Evolutionary conservation across 2,888 invertebrate genomes (phyloP), one percentile per base, ranked within the genome.

Genomic region (Lordiphosa fenestrarum): DNA sequence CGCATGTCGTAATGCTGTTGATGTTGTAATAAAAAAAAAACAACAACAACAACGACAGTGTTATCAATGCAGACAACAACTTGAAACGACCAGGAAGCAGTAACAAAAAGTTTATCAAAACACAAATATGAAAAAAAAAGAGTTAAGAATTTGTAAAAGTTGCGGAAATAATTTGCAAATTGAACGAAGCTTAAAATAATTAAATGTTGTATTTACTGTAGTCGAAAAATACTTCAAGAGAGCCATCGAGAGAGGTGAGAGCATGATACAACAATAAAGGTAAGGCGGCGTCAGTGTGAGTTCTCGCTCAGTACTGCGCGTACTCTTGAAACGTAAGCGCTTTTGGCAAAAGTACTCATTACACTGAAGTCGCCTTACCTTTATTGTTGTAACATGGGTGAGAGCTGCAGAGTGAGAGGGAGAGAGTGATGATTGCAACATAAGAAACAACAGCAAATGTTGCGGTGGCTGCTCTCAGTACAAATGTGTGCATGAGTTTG

Each of bases 1-100:
- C 42, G 61, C 62, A 83, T 85, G 70, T 84, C 85, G 85, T 84
- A 78, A 78, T 76, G 70, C 49, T 66, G 74, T 69, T 72, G 84
- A 85, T 80, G 82, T 85, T 81, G 84, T 85, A 85, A 85, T 73
- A 73, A 72, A 67, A 36, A 12, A 36, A 57, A 39, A 37, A 37
- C 37, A 55, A 50, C 65, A 66, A 50, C 80, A 61, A 42, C 57
- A 65, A 59, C 53, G 57, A 65, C 59, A 66, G 38, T 61, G 61
- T 60, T 78, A 80, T 75, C 83, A 75, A 73, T 62, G 53, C 69
- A 72, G 58, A 54, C 64, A 56, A 42, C 15, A 58, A 50, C 68
- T 51, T 55, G 25, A 66, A 66, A 69, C 65, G 70, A 73, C 64
- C 78, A 84, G 82, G 84, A 85, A 81, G 59, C 56, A 51, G 53